Base-by-base conservation (phyloP, 2,888 invertebrate species). In the Ichneumoninae sp. region DNA sequence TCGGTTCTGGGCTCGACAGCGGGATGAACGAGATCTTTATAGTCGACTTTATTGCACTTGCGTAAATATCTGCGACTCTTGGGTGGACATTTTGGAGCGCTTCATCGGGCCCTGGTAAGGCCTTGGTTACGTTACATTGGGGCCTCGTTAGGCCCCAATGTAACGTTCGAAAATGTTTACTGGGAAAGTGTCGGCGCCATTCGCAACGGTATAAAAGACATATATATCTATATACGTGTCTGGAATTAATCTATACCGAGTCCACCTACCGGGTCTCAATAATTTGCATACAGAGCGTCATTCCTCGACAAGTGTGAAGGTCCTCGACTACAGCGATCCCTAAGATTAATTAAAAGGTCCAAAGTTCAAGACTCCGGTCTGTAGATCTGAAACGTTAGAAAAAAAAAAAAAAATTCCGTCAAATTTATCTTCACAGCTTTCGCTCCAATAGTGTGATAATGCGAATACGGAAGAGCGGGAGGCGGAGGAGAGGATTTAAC, bases 1-100 rank as follows among this genome's bases (percentile, higher is more conserved):
- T 52, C 22, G 26, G 62, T 36, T 2, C 52, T 62, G 70, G 10
- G 3, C 60, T 77, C 57, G 77, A 69, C 77, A 57, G 77, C 33
- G 30, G 7, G 30, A 40, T n/a, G 52, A 13, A 54, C 13, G 10
- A 40, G 26, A 52, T 30, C 30, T 30, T 3, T 26, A 26, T 26
- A 26, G 26, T 26, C 3, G 26, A 26, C 26, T 26, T 26, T 26
- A 26, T 26, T 26, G 26, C 26, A 26, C 26, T 26, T 26, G 3
- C 3, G 26, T 26, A 26, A 26, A 26, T 26, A 26, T 68, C 68
- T 1, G 16, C 16, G 6, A 8, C 26, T 68, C 44, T 22, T 22
- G 54, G 19, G 19, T 52, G 1, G 6, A 19, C 7, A 40, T 40
- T 40, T 40, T 10, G 8, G 40, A 40, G 40, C 40, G 40, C 40